These are phyloP conservation scores for Parasteatoda tepidariorum DNA, from an alignment of 1,140 invertebrate species.

Conservation along the genomic window DNA sequence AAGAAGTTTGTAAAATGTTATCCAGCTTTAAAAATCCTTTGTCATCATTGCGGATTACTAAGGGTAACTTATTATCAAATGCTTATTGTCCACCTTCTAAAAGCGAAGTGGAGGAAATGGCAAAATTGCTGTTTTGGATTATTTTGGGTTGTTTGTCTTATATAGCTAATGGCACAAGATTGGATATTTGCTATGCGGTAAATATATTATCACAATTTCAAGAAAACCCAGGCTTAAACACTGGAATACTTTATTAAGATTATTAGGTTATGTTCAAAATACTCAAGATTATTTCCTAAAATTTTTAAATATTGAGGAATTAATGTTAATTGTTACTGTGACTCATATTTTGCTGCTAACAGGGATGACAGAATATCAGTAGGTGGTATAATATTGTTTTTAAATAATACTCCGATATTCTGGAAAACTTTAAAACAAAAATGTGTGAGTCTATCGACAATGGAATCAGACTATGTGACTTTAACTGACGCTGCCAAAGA, in stretches of 20 bases:
- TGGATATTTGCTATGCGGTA: background rate
- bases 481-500: slow-evolving; percentile 66
- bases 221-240: background rate
- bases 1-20: no score
- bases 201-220: no score
- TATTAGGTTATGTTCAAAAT: slow-evolving; percentile 3
- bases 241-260: slow-evolving; percentile 15
- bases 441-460: slow-evolving; percentile 65
- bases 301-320: background rate
- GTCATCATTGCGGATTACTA: no score
- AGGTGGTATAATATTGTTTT: slow-evolving; percentile 2
- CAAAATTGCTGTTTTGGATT: background rate
- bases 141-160: slow-evolving; percentile 5
- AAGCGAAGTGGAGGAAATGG: background rate
- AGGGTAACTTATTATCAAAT: slow-evolving; percentile 7
- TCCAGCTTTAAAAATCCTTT: background rate
- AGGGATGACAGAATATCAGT: slow-evolving; percentile 15
- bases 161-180: no score
- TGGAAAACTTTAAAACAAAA: slow-evolving; percentile 62
- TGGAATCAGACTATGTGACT: slow-evolving; percentile 68
- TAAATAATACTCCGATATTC: background rate
- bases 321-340: background rate
- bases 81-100: background rate
- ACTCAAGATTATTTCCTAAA: slow-evolving; percentile 1
- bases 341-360: slow-evolving; percentile 23